Conservation (phyloP, 2,797 vertebrate species). For the Cuniculus paca region DNA sequence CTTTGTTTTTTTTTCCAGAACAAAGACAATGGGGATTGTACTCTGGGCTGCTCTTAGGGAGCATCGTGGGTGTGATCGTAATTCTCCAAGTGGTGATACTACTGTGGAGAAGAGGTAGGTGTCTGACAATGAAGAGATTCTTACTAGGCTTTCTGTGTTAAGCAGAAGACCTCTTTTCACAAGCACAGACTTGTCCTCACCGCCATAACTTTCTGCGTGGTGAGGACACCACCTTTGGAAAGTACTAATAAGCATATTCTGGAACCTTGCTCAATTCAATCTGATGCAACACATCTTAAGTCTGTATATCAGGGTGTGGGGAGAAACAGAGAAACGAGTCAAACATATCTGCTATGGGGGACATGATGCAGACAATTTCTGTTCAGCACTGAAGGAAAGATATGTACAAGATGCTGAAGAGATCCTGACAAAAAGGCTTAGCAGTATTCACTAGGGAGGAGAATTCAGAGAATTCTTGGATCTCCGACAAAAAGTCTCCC, state of each 20-base stretch:
- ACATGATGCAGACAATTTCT: background rate
- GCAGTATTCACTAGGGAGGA: background rate
- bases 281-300: background rate
- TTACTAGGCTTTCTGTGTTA: constrained; percentile 24
- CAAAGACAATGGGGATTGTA: constrained; percentile 11
- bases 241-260: constrained; percentile 30
- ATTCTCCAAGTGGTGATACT: background rate
- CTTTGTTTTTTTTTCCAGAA: constrained; percentile 69
- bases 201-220: background rate
- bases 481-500: background rate
- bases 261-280: background rate
- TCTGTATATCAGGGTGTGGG: background rate
- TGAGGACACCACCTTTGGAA: constrained; percentile 8
- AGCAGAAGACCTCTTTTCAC: background rate
- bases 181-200: background rate
- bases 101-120: constrained; percentile 77
- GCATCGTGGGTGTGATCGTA: background rate
- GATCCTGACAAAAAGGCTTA: background rate
- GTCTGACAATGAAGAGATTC: constrained; percentile 20
- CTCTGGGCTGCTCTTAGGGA: background rate
- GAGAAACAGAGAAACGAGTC: background rate
- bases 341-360: background rate
- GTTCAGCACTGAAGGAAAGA: background rate
- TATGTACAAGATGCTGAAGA: background rate
- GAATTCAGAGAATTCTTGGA: constrained; percentile 17